These are phyloP conservation scores for Aphodius sticticus DNA, from an alignment of 2,888 invertebrate genomes.

Conservation along the genomic window DNA sequence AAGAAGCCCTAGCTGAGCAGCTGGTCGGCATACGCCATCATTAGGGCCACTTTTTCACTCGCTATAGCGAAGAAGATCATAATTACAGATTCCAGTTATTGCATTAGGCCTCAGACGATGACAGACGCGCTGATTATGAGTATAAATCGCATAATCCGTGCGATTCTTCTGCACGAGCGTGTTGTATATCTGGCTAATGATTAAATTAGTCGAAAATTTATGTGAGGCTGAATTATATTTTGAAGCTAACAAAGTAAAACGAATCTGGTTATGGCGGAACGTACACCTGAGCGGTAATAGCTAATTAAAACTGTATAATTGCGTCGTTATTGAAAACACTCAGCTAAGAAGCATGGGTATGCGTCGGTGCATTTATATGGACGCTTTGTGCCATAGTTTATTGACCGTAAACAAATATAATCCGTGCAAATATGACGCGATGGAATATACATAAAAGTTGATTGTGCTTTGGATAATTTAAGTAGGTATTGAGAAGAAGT, in stretches of 20 bases:
- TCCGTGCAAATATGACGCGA: too few relatives aligned
- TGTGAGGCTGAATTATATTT: neutral
- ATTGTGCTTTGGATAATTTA: too few relatives aligned
- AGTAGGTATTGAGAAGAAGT: too few relatives aligned
- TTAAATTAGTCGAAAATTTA: neutral
- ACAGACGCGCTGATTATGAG: neutral
- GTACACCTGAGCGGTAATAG: neutral
- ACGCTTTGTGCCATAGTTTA: neutral
- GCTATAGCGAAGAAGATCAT: neutral
- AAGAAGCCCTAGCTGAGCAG: neutral
- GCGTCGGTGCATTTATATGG: neutral
- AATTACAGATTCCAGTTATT: neutral
- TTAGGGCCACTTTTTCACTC: neutral
- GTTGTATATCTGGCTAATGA: neutral
- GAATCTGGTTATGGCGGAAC: neutral
- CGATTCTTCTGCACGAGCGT: neutral
- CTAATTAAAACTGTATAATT: neutral
- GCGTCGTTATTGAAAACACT: neutral
- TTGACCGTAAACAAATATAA: too few relatives aligned
- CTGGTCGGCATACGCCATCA: neutral
- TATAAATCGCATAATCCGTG: neutral
- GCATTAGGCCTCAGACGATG: neutral
- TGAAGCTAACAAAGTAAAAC: neutral
- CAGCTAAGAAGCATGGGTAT: neutral
- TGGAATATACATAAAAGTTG: too few relatives aligned